Conservation (phyloP, 2,888 invertebrate genomes). For the Masnerella sp. region DNA sequence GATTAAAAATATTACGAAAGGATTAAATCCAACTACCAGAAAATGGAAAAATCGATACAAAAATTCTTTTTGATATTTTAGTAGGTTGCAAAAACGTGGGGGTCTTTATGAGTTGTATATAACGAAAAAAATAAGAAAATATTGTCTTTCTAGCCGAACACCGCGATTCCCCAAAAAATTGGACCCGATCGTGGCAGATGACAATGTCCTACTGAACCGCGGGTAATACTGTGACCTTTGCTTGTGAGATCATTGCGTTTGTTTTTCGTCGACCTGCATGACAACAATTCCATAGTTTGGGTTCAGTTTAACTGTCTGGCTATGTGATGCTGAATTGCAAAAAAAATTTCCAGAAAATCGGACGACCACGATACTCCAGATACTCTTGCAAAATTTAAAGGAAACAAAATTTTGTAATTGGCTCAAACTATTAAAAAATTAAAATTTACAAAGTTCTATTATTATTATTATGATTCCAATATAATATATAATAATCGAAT, state of each 20-base stretch:
- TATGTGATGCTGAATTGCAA: constrained; percentile 9
- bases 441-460: no score
- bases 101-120: no score
- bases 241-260: constrained; percentile 47
- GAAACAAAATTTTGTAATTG: no score
- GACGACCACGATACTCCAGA: background rate
- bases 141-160: constrained; percentile 71
- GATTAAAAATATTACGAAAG: no score
- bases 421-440: no score
- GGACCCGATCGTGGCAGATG: constrained; percentile 72
- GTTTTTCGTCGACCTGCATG: constrained; percentile 44
- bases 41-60: no score
- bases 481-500: no score
- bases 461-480: no score
- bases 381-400: no score
- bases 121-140: constrained; percentile 57
- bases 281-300: constrained; percentile 29
- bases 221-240: constrained; percentile 67
- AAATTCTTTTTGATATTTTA: no score
- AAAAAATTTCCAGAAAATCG: background rate
- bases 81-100: no score
- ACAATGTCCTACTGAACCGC: constrained; percentile 69
- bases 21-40: no score
- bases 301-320: constrained; percentile 21
- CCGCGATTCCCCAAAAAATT: constrained; percentile 73